Evolutionary conservation across 1,140 invertebrate species (phyloP), one percentile per base, ranked within the genome.

Genomic region (Brachionus paranguensis): DNA sequence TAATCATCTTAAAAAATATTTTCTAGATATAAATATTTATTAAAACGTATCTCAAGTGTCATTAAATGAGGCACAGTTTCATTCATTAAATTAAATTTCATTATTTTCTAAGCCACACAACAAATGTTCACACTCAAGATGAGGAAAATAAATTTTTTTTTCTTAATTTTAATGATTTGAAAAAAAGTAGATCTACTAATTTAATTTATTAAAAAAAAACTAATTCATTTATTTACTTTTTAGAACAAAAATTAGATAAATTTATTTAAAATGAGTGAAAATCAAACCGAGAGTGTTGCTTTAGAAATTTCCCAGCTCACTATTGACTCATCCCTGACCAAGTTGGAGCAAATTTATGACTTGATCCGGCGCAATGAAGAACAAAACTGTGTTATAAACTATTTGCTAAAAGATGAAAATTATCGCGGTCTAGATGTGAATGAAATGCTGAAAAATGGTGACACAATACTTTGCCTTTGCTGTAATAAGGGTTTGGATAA

Each of bases 401-500:
- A 64, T 14, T 81, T 81, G 37, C 20, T 60, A 12, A 60, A 81
- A 37, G n/a, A 43, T 24, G 60, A 81, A 3, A 47, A 76, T n/a
- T 76, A 17, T 11, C 17, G 7, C 24, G 45, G 45, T 10, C 8
- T 47, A 68, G 60, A 81, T 45, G 20, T 60, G 27, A 81, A 81
- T 20, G 78, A 81, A 43, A 24, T 64, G 8, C 17, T 81, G 3
- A 81, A 81, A 68, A 81, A 81, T 45, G 78, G 78, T 24, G 78
- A 81, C 17, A 81, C 50, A 60, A 41, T 81, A 20, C 37, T 81
- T n/a, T 81, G 78, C 10, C 37, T 81, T 27, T 17, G 53, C 12
- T 81, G 78, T 24, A 81, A 81, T 14, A 81, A 81, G 37, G 78
- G 78, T 24, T 60, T 41, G 24, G 78, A 81, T 20, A 60, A 81